These are phyloP conservation scores for Leucoraja erinaceus DNA, from an alignment of 2,113 vertebrate species.

Conservation along the genomic window DNA sequence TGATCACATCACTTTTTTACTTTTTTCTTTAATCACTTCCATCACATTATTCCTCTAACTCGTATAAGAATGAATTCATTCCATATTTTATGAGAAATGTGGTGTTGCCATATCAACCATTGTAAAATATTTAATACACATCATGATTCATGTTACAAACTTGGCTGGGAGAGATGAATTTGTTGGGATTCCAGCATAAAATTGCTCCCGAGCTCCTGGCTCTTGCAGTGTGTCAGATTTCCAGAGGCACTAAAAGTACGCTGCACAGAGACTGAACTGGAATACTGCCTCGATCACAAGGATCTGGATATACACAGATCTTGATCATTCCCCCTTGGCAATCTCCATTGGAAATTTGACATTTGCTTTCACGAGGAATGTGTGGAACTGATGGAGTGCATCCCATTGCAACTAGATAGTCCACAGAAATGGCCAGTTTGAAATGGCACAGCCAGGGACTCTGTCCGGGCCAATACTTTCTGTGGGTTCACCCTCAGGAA, in stretches of 20 bases:
- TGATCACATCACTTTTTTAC: too few species aligned
- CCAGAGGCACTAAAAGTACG: neutral
- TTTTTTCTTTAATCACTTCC: neutral
- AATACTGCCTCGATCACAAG: neutral
- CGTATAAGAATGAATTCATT: neutral
- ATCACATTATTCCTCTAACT: neutral
- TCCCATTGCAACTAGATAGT: neutral
- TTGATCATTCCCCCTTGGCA: neutral
- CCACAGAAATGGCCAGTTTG: neutral
- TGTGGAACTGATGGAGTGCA: neutral
- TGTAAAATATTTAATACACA: constrained; percentile 28
- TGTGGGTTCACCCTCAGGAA: too few species aligned
- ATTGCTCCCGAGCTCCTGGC: neutral
- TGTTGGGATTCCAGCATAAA: constrained; percentile 5
- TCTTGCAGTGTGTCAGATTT: neutral
- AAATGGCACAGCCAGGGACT: too few species aligned
- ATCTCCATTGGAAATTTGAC: neutral
- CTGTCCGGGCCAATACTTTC: too few species aligned
- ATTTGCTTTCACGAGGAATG: neutral
- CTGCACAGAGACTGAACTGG: neutral
- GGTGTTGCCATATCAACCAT: constrained; percentile 24
- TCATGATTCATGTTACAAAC: constrained; percentile 9
- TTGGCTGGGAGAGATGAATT: constrained; percentile 1
- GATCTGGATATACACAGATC: neutral
- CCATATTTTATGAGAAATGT: constrained; percentile 18